phyloP scores from a whole-genome alignment of 2,888 invertebrate genomes.

The Drosophila rellima region DNA sequence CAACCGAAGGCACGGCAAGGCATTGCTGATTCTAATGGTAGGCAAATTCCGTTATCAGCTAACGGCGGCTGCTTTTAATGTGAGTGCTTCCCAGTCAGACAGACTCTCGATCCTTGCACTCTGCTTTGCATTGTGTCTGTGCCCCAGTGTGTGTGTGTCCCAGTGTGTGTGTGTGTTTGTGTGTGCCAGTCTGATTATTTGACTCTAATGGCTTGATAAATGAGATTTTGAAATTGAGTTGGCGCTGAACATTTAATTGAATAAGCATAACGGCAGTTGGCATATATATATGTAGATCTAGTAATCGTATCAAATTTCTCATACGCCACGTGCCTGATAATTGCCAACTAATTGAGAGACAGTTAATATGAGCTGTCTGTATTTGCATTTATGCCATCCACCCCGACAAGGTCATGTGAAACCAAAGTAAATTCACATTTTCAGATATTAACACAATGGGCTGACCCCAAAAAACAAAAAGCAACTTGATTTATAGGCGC shows the following conservation, averaged over 20 bases:
- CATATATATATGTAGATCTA: slow-evolving; percentile 24
- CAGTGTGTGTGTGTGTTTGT: slow-evolving; percentile 17
- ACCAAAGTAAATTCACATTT: slow-evolving; percentile 42
- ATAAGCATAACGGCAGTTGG: slow-evolving; percentile 71
- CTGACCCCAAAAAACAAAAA: slow-evolving; percentile 48
- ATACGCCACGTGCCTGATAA: slow-evolving; percentile 45
- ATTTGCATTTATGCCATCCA: not conserved
- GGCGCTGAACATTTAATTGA: slow-evolving; percentile 78
- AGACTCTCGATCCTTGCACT: slow-evolving; percentile 21
- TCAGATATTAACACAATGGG: slow-evolving; percentile 40
- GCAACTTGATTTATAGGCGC: slow-evolving; percentile 71
- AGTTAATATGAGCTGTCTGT: slow-evolving; percentile 48
- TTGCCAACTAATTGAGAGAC: slow-evolving; percentile 67
- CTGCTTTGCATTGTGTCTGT: slow-evolving; percentile 26
- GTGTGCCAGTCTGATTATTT: slow-evolving; percentile 70
- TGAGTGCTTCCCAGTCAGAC: slow-evolving; percentile 38
- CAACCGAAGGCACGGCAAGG: slow-evolving; percentile 8
- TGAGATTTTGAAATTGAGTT: slow-evolving; percentile 81
- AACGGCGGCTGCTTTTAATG: slow-evolving; percentile 74
- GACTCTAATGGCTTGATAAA: slow-evolving; percentile 85
- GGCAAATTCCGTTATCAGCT: slow-evolving; percentile 81
- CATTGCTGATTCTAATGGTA: slow-evolving; percentile 73
- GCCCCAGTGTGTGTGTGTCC: not conserved
- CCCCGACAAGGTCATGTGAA: slow-evolving; percentile 15
- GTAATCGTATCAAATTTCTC: slow-evolving; percentile 4